Conservation (phyloP, 2,888 invertebrate genomes). For the Amphipyra berbera region DNA sequence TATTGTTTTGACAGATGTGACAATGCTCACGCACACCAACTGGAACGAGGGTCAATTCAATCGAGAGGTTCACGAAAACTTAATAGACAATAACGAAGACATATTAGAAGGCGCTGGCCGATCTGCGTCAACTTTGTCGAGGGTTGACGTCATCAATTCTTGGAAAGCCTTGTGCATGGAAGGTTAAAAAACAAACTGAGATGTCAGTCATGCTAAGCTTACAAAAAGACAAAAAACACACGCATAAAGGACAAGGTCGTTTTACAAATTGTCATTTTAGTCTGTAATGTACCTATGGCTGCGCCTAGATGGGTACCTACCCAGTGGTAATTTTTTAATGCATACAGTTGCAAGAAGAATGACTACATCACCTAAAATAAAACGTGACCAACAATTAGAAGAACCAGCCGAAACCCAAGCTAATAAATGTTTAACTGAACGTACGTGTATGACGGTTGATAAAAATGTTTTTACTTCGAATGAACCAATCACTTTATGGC, state of each 20-base stretch:
- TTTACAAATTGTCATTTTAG: conserved; percentile 10
- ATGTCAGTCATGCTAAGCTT: conserved; percentile 54
- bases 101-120: conserved; percentile 73
- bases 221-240: conserved; percentile 21
- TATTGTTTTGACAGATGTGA: conserved; percentile 65
- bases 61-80: conserved; percentile 80
- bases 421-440: conserved; percentile 70
- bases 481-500: conserved; percentile 80
- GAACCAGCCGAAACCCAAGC: conserved; percentile 56
- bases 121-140: conserved; percentile 78
- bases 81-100: conserved; percentile 82
- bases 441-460: conserved; percentile 62
- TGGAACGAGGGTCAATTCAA: conserved; percentile 82
- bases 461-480: conserved; percentile 66
- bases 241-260: conserved; percentile 29
- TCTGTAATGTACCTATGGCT: not conserved
- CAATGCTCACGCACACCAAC: conserved; percentile 70
- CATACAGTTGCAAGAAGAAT: conserved; percentile 43
- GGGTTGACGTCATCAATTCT: conserved; percentile 72
- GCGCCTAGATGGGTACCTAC: conserved; percentile 2
- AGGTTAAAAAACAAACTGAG: conserved; percentile 59
- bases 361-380: conserved; percentile 71
- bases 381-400: conserved; percentile 63
- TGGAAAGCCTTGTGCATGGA: conserved; percentile 57
- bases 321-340: conserved; percentile 8